A percentile compares a stretch with the other conserved stretches of the same genome.
phyloP scores from a whole-genome alignment of 2,888 invertebrate genomes.

The Hesperia comma region DNA sequence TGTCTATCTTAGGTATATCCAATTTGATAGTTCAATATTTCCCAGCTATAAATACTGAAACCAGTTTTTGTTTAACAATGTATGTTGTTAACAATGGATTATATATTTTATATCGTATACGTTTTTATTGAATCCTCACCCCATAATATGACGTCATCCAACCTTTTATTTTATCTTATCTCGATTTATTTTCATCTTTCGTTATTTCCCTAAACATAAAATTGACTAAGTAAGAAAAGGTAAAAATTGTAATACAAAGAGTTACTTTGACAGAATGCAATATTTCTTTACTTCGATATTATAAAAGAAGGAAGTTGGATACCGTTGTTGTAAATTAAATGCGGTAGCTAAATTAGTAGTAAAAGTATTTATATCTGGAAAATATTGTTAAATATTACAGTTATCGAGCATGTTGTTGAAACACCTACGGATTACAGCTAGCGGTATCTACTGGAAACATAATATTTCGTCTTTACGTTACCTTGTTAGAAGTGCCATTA shows the following conservation, averaged over 20 bases:
- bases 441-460: slow-evolving; percentile 58
- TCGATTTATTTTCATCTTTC: no score
- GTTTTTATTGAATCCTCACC: no score
- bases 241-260: no score
- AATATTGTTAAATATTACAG: background rate
- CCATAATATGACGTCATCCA: no score
- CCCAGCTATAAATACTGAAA: background rate
- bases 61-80: background rate
- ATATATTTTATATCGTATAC: no score
- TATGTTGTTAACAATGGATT: no score
- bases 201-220: no score
- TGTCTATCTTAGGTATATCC: background rate
- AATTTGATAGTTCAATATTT: background rate
- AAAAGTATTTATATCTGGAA: background rate
- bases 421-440: slow-evolving; percentile 37
- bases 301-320: background rate
- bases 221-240: no score
- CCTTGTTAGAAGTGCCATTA: slow-evolving; percentile 97
- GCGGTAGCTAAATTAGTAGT: background rate
- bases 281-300: no score
- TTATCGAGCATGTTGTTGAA: background rate
- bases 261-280: no score
- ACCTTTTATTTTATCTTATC: no score
- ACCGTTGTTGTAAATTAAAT: background rate
- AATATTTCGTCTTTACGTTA: slow-evolving; percentile 84